These are phyloP conservation scores for Drosophila suboccidentalis DNA, from an alignment of 2,888 invertebrate genomes.

Conservation along the genomic window DNA sequence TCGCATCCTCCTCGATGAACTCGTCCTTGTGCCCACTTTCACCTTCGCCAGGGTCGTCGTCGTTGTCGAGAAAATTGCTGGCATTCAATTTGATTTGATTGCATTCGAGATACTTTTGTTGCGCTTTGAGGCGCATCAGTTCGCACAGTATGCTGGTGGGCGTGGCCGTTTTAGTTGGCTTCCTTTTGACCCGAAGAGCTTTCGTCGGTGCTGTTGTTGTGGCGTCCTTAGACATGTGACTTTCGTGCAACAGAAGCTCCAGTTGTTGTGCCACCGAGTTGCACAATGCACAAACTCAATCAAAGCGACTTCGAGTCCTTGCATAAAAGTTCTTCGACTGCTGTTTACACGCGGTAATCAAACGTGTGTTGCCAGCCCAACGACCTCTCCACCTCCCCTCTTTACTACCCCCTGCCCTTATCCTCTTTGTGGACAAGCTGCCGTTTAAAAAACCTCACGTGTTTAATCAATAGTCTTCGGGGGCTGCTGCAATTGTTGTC, in stretches of 20 bases:
- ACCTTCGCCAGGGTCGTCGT: conserved; percentile 46
- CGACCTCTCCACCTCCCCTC: conserved; percentile 2
- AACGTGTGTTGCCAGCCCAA: conserved; percentile 76
- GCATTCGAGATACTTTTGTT: conserved; percentile 85
- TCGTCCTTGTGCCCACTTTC: not conserved
- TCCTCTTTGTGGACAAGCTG: not conserved
- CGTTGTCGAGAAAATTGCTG: conserved; percentile 65
- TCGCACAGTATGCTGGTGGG: conserved; percentile 83
- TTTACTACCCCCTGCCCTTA: not conserved
- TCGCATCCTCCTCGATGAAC: not conserved
- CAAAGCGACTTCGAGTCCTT: conserved; percentile 49
- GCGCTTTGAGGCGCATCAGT: conserved; percentile 84
- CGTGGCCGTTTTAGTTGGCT: conserved; percentile 37
- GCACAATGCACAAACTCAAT: conserved; percentile 53
- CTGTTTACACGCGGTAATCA: conserved; percentile 84
- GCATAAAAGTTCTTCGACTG: conserved; percentile 58
- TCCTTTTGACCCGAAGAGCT: conserved; percentile 38
- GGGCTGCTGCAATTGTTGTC: conserved; percentile 55
- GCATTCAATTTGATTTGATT: conserved; percentile 83
- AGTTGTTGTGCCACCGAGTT: conserved; percentile 27
- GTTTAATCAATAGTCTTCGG: conserved; percentile 77
- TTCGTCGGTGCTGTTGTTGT: conserved; percentile 34
- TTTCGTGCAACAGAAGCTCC: not conserved
- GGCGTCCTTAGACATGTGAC: conserved; percentile 19
- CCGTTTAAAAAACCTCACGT: conserved; percentile 20